Conservation (phyloP, 2,113 vertebrate species). For the Danio rerio region DNA sequence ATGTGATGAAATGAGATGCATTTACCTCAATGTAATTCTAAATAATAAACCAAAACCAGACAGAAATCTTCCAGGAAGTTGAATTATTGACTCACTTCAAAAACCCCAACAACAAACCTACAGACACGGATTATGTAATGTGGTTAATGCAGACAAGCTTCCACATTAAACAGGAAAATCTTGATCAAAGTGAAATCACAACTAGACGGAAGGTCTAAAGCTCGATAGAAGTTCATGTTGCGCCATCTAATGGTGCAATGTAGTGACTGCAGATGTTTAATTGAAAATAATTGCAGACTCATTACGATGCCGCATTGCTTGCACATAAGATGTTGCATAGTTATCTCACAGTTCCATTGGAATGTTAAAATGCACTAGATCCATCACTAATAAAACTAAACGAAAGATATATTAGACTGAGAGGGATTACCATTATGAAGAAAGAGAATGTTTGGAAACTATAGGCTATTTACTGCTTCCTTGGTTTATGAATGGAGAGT, state of each 20-base stretch:
- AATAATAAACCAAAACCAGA: not conserved
- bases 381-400: not conserved
- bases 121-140: not conserved
- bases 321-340: not conserved
- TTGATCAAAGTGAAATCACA: not conserved
- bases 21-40: not conserved
- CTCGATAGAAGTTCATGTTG: conserved; percentile 4
- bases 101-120: not conserved
- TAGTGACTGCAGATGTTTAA: conserved; percentile 20
- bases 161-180: not conserved
- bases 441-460: not conserved
- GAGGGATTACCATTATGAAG: not conserved
- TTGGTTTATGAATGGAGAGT: too few relatives aligned
- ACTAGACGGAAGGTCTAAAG: not conserved
- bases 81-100: not conserved
- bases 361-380: not conserved
- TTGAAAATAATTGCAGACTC: not conserved
- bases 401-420: not conserved
- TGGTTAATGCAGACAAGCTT: not conserved
- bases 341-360: not conserved
- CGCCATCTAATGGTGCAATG: conserved; percentile 46
- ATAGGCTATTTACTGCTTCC: too few relatives aligned
- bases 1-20: not conserved
- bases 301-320: not conserved
- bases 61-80: not conserved